Evolutionary conservation across 1,140 invertebrate genomes (phyloP).

Genomic region (Drosophila pruinosa): DNA sequence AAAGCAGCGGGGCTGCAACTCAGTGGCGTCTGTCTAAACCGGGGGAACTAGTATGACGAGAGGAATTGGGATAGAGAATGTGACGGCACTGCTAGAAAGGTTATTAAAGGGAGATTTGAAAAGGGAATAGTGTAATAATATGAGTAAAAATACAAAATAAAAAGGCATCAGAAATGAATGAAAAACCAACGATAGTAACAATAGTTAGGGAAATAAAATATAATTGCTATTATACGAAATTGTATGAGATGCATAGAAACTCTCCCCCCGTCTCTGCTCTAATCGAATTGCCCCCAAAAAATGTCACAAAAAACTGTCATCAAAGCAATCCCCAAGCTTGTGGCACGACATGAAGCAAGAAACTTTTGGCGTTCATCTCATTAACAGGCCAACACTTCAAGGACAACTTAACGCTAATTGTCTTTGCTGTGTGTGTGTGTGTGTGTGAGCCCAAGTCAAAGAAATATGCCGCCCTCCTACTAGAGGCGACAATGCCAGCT

Average conservation of each 20-base stretch:
- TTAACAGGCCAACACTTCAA: constrained; percentile 60
- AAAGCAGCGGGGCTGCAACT: constrained; percentile 3
- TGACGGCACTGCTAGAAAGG: too few relatives aligned
- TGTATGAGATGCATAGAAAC: not conserved
- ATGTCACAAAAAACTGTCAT: constrained; percentile 26
- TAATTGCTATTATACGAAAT: not conserved
- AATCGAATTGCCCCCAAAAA: not conserved
- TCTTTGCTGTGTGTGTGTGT: constrained; percentile 19
- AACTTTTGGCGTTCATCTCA: constrained; percentile 47
- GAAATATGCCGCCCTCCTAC: constrained; percentile 28
- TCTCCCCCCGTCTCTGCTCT: not conserved
- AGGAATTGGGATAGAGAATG: not conserved
- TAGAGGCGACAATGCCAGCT: constrained; percentile 40
- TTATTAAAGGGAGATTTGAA: too few relatives aligned
- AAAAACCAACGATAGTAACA: too few relatives aligned
- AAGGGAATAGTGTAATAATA: too few relatives aligned
- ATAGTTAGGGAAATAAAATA: too few relatives aligned
- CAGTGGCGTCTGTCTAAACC: constrained; percentile 27
- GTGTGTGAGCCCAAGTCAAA: constrained; percentile 11
- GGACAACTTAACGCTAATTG: constrained; percentile 60
- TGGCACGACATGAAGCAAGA: constrained; percentile 1
- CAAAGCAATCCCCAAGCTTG: constrained; percentile 5
- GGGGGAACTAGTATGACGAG: not conserved
- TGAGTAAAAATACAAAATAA: too few relatives aligned
- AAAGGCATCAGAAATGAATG: too few relatives aligned